Evolutionary conservation across 2,888 invertebrate species (phyloP), one percentile per base, ranked within the genome.

Genomic region (Rotaria magnacalcarata): DNA sequence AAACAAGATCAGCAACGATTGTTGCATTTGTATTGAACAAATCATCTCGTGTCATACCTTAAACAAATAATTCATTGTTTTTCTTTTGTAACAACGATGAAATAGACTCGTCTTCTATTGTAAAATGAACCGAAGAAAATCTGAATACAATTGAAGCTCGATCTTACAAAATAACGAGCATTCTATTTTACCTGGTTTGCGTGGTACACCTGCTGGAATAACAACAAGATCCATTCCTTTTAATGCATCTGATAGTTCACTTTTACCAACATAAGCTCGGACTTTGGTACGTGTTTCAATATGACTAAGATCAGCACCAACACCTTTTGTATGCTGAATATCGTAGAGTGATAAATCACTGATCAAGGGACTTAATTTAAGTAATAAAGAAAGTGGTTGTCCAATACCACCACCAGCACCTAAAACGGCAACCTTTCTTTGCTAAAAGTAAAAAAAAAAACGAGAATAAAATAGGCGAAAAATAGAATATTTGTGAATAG

Each of bases 21-120:
- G 95, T 95, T n/a, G 98, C 98, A 91, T 99, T 99, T 3, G 96
- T 96, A 92, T 97, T 97, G 93, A 98, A 99, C 86, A 99, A 93
- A 92, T 99, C 99, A 92, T 99, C 98, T 89, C 99, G 94, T 84
- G 96, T 96, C 98, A 98, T 98, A 27, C 98, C 80, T 80, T 2
- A 43, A 43, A 75, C 4, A 75, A 74, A 74, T 0, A 41, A 41
- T 41, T 41, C 6, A 4, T 74, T 19, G 5, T 10, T 43, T 16
- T 34, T 16, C 16, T 14, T 34, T 34, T 34, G 34, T 34, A 34
- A 34, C 34, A 34, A 34, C 1, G 34, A 34, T 34, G 34, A 34
- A 34, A 34, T 34, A 34, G 34, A 34, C 34, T 34, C 34, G 34
- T 34, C 34, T 34, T 34, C 34, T 34, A 34, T 34, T 34, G 34